Evolutionary conservation across 92 coral and sea anemone species (phyloP).

Genomic region (Bergia sp.): DNA sequence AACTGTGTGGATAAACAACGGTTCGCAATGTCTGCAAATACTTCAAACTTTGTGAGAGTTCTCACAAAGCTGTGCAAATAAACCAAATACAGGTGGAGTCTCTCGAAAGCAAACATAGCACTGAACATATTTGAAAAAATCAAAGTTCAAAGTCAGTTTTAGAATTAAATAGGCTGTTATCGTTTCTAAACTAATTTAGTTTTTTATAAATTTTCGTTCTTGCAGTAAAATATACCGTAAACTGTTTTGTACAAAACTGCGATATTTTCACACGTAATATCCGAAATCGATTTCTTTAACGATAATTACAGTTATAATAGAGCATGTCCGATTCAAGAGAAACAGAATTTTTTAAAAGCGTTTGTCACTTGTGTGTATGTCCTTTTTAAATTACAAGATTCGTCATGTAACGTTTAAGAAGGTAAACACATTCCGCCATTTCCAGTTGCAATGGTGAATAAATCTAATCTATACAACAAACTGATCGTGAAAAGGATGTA

Average conservation of each 20-base stretch:
- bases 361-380: too few relatives aligned
- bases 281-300: neutral
- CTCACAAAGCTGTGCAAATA: constrained; percentile 12
- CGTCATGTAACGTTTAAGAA: too few relatives aligned
- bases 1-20: neutral
- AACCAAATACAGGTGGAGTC: neutral
- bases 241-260: neutral
- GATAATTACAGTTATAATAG: too few relatives aligned
- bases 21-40: neutral
- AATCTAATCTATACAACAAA: too few relatives aligned
- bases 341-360: too few relatives aligned
- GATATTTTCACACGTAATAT: neutral
- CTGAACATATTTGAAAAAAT: neutral
- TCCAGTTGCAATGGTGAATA: too few relatives aligned
- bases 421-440: too few relatives aligned
- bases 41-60: constrained; percentile 8
- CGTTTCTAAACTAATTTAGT: neutral
- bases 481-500: too few relatives aligned
- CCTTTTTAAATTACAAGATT: too few relatives aligned
- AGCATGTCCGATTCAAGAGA: too few relatives aligned
- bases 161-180: neutral
- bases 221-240: neutral
- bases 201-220: neutral
- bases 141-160: neutral
- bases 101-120: neutral